phyloP scores from a whole-genome alignment of 2,888 invertebrate genomes.

The Phanerotoma sp. region DNA sequence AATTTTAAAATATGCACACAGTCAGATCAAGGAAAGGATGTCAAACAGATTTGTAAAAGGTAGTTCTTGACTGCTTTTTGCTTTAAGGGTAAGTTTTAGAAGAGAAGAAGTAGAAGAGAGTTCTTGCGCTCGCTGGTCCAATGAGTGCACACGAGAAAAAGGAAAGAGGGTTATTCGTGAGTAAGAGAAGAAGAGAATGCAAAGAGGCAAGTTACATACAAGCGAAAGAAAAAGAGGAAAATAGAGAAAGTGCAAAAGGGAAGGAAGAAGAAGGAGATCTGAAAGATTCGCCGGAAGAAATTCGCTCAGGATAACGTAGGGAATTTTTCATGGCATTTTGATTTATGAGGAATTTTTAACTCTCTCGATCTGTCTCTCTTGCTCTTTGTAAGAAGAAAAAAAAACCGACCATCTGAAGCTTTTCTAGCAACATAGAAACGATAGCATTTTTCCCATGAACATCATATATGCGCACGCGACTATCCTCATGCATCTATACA shows the following conservation, averaged over 20 bases:
- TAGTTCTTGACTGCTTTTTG: too few species aligned
- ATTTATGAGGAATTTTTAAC: conserved; percentile 54
- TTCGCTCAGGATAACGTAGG: conserved; percentile 39
- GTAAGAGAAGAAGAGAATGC: too few species aligned
- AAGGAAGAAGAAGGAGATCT: conserved; percentile 10
- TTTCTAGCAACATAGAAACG: neutral
- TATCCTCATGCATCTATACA: neutral
- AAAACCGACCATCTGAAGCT: conserved; percentile 24
- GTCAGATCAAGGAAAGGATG: neutral
- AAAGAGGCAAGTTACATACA: too few species aligned
- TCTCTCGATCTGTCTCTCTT: too few species aligned
- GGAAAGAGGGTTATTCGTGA: too few species aligned
- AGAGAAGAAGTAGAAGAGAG: conserved; percentile 11
- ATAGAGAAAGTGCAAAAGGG: conserved; percentile 9
- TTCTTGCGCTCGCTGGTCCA: conserved; percentile 9
- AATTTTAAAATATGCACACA: neutral
- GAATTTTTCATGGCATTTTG: conserved; percentile 52
- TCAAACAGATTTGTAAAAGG: neutral
- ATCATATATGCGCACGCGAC: too few species aligned
- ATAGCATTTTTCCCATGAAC: too few species aligned
- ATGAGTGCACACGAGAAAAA: conserved; percentile 10
- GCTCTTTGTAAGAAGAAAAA: too few species aligned
- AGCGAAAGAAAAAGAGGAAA: neutral
- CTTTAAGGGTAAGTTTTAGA: neutral
- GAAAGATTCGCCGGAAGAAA: conserved; percentile 21